These are phyloP conservation scores for Sesamia nonagrioides DNA, from an alignment of 1,140 invertebrate genomes.

Conservation along the genomic window DNA sequence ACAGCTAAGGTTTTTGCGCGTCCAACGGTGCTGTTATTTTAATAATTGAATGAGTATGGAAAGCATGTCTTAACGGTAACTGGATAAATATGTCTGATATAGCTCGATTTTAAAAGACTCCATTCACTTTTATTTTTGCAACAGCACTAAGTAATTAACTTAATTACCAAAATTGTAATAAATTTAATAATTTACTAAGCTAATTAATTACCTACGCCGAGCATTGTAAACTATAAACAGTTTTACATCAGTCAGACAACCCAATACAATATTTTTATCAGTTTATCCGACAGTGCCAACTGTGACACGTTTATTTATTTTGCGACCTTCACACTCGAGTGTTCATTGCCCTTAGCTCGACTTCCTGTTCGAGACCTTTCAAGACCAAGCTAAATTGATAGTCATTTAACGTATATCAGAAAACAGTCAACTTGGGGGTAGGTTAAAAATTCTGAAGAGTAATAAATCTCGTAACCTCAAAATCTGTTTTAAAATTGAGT, in stretches of 20 bases:
- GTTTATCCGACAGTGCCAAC: slow-evolving; percentile 34
- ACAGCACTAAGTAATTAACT: not conserved
- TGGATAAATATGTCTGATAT: slow-evolving; percentile 50
- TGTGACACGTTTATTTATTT: slow-evolving; percentile 57
- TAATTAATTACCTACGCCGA: not conserved
- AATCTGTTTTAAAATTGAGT: not conserved
- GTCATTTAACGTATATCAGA: slow-evolving; percentile 60
- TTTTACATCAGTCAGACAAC: not conserved
- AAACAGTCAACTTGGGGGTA: slow-evolving; percentile 36
- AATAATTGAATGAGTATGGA: slow-evolving; percentile 83
- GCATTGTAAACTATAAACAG: not conserved
- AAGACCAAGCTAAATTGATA: slow-evolving; percentile 53
- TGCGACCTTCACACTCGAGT: slow-evolving; percentile 69
- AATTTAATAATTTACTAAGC: not conserved
- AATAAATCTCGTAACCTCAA: slow-evolving; percentile 8
- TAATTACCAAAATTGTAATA: not conserved
- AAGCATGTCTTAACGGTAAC: slow-evolving; percentile 63
- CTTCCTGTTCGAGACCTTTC: slow-evolving; percentile 62
- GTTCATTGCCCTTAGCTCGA: slow-evolving; percentile 71
- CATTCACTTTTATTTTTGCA: not conserved
- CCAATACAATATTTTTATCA: slow-evolving; percentile 23
- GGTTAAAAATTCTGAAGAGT: not conserved
- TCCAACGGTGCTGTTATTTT: slow-evolving; percentile 83
- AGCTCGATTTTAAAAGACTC: not conserved
- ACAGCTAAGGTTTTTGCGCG: slow-evolving; percentile 84